phyloP scores from a whole-genome alignment of 2,888 invertebrate genomes.

The Tetropium fuscum region DNA sequence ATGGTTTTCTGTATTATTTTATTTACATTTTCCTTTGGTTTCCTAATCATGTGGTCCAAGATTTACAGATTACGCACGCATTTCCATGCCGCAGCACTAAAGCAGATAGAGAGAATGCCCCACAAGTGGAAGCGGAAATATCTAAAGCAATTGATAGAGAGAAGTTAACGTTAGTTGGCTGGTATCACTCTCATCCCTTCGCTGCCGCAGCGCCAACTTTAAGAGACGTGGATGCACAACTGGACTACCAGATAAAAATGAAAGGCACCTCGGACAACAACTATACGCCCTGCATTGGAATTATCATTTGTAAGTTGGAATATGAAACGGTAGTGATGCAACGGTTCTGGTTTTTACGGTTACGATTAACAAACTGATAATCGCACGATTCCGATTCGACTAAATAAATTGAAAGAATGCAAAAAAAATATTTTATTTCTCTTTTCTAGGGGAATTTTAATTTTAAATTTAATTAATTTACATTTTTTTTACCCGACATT shows the following conservation, averaged over 20 bases:
- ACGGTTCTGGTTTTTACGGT: too few relatives aligned
- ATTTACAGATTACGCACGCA: slow-evolving; percentile 86
- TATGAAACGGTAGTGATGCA: too few relatives aligned
- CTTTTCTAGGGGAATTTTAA: too few relatives aligned
- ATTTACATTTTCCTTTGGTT: background rate
- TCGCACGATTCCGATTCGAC: too few relatives aligned
- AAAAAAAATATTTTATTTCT: too few relatives aligned
- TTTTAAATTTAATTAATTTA: too few relatives aligned
- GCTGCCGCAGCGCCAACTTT: slow-evolving; percentile 89
- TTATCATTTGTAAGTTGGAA: slow-evolving; percentile 90
- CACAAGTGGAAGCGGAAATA: slow-evolving; percentile 84
- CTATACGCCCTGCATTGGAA: slow-evolving; percentile 93
- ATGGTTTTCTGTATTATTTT: background rate
- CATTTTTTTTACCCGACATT: too few relatives aligned
- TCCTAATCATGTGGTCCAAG: too few relatives aligned
- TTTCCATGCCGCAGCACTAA: slow-evolving; percentile 90
- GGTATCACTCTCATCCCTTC: slow-evolving; percentile 96
- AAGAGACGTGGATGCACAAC: slow-evolving; percentile 90
- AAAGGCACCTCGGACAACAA: slow-evolving; percentile 90
- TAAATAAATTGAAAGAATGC: too few relatives aligned
- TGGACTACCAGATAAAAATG: slow-evolving; percentile 96
- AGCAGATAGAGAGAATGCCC: slow-evolving; percentile 81
- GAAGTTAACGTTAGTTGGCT: slow-evolving; percentile 87
- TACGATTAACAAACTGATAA: too few relatives aligned
- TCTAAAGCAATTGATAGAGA: slow-evolving; percentile 85